Conservation (phyloP, 1,140 invertebrate species). For the Drosophila bifasciata region DNA sequence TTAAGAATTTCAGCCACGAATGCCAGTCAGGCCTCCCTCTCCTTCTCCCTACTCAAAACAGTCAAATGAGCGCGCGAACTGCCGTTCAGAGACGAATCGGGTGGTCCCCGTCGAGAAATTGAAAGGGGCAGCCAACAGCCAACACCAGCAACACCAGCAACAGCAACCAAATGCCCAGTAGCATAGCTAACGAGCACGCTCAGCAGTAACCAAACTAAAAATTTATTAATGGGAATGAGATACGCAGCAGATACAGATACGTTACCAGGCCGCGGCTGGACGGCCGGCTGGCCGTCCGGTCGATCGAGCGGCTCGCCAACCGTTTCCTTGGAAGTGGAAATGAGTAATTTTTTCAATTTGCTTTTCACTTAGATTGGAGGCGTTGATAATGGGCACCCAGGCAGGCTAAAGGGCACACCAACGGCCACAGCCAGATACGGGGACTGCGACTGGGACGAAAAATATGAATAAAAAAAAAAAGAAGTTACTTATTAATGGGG, state of each 20-base stretch:
- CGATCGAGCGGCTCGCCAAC: constrained; percentile 56
- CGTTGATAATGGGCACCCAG: constrained; percentile 60
- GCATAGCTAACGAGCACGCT: constrained; percentile 69
- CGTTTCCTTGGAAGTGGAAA: constrained; percentile 82
- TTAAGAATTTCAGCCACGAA: constrained; percentile 72
- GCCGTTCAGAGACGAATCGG: constrained; percentile 47
- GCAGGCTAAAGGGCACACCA: constrained; percentile 30
- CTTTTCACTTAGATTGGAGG: constrained; percentile 74
- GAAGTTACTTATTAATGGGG: constrained; percentile 41
- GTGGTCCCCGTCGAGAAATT: constrained; percentile 57
- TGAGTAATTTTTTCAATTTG: constrained; percentile 81
- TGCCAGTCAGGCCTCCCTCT: constrained; percentile 37
- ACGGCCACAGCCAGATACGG: neutral
- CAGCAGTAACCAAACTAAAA: constrained; percentile 68
- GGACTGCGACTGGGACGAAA: neutral
- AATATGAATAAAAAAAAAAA: constrained; percentile 38
- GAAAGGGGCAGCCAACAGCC: constrained; percentile 12
- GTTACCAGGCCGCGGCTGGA: constrained; percentile 35
- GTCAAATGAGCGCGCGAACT: constrained; percentile 59
- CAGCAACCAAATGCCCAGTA: constrained; percentile 49
- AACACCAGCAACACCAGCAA: constrained; percentile 5
- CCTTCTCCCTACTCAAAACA: constrained; percentile 9
- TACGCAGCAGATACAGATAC: constrained; percentile 75
- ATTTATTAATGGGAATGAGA: constrained; percentile 83
- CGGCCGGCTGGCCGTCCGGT: constrained; percentile 19